Base-by-base conservation (phyloP, 2,888 invertebrate genomes). In the Mythimna impura region DNA sequence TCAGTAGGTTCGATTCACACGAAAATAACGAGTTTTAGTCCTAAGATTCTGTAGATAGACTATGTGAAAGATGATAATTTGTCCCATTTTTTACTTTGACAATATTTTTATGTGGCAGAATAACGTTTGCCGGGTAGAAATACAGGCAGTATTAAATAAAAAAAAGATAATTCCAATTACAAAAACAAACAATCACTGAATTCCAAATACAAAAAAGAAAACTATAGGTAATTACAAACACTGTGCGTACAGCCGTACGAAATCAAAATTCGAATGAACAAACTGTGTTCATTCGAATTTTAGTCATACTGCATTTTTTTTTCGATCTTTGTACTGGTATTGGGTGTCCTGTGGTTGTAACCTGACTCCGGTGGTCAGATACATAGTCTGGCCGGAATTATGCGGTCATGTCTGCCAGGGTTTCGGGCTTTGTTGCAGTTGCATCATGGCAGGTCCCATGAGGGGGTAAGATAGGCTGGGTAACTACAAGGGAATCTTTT, bases 341-440 rank as follows among this genome's bases (percentile, higher is more conserved):
- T 75, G 47, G n/a, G 64, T 84, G 36, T 75, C 73, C 78, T 87
- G 87, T 66, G 88, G 88, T 86, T n/a, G 88, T 66, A 87, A 87
- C 54, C 7, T 66, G 76, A 87, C 68, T 52, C 84, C 60, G 36
- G 72, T 52, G 82, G 82, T 84, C 65, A 52, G 62, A 20, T 60
- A 70, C 72, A 73, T 71, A 52, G 63, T 14, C 70, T 73, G 78
- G 36, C 86, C 82, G 88, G 87, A 88, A 84, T 87, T 77, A 82
- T 87, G 87, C 71, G 87, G 87, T 88, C 64, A 67, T 67, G 34
- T 71, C 66, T 76, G 54, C 76, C 60, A 82, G 84, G 86, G 87
- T 87, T 87, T 79, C 81, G 70, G 83, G 74, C 80, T 81, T 78
- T 73, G 71, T 79, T 75, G 80, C 58, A n/a, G 10, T 79, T 58